Base-by-base conservation (phyloP, 2,797 vertebrate genomes). In the Rousettus madagascariensis region DNA sequence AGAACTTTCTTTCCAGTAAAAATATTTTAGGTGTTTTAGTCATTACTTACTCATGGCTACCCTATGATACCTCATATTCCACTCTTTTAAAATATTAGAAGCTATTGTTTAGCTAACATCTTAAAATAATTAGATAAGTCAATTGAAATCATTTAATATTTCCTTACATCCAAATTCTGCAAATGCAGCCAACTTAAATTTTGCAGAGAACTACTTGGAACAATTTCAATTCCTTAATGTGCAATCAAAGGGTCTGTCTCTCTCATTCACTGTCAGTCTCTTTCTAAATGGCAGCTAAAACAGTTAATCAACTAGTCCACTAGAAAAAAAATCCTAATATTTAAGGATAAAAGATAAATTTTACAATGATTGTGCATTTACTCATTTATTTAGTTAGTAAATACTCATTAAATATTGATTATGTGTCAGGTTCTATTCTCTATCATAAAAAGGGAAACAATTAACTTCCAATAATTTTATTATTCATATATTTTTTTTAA, bases 361-460 rank as follows among this genome's bases (percentile, higher is more conserved):
- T 16, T 72, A 43, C 5, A 69, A 6, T 68, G 55, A 88, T 38
- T 0, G 1, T 65, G 11, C 28, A 53, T 43, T 20, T 74, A 53
- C 49, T 89, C 11, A 65, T 53, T 88, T 7, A 78, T 33, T 71
- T 83, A 78, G 12, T 41, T 63, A 24, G 8, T 78, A 8, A 94
- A 95, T 90, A 46, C 19, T 71, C 82, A 46, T 66, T 78, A 57
- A 92, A 61, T 38, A 69, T 11, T 9, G 15, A 36, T 10, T 33
- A 33, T 46, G 1, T 72, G 33, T 95, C 77, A 28, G 86, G 57
- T 30, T 38, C 90, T 53, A 95, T 41, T 36, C 92, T 94, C 55
- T 93, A 3, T 68, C 68, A 33, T 85, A 30, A n/a, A 69, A 90
- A 78, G 33, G 51, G 5, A 49, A 97, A 97, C 69, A 88, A 89